Evolutionary conservation across 2,888 invertebrate genomes (phyloP), one percentile per base, ranked within the genome.

Genomic region (Dolichomitus sp.): DNA sequence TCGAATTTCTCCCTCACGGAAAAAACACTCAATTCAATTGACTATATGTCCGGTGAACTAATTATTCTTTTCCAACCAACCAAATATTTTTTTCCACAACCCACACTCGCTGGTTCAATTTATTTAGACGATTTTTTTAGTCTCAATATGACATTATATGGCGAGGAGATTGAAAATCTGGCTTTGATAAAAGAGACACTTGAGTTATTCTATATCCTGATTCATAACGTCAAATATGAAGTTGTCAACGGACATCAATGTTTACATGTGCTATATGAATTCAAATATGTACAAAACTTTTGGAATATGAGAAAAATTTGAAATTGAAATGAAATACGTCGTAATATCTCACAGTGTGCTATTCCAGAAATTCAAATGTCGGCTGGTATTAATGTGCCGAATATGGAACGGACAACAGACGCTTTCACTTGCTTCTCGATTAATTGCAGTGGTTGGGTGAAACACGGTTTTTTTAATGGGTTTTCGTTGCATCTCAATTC

Each of bases 381-480:
- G 14, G 40, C 50, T 2, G 37, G 23, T 52, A 69, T 69, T 69
- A 69, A 69, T 69, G 33, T 69, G 40, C 19, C 68, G 37, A 69
- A 52, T 52, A 23, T 52, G 12, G 19, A 30, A 27, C 14, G 33
- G 6, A 48, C 37, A 33, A 19, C 11, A 52, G 65, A 37, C n/a
- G 65, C 45, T 45, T 52, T 33, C 37, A 12, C 23, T 33, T 14
- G 37, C 7, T 3, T 17, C 12, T 69, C 52, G 52, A 69, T 69
- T 69, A 69, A 69, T 69, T 69, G 52, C 68, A 40, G 68, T 54
- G 66, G 30, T 66, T 66, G 48, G 50, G 4, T 23, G 23, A 2
- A 27, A 54, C 33, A 30, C 37, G 33, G 50, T 68, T 50, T 50
- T 19, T 50, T 37, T 68, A 69, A 40, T 23, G 52, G 37, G 37